Evolutionary conservation across 2,797 vertebrate genomes (phyloP).

Genomic region (Falco rusticolus): DNA sequence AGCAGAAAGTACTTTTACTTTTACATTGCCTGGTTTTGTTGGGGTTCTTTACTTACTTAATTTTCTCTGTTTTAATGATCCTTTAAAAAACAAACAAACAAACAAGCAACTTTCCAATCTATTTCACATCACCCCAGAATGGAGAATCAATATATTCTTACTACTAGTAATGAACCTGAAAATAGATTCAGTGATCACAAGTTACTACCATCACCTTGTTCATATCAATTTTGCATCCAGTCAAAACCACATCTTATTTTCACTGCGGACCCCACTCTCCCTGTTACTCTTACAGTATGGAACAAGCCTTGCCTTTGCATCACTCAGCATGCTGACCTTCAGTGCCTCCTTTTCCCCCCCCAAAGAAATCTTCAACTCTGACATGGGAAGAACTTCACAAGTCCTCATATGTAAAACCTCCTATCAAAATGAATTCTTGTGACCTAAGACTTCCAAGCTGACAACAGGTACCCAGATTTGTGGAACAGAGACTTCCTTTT

Average conservation of each 20-base stretch:
- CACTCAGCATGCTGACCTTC: neutral
- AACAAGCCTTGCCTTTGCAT: neutral
- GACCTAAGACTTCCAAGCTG: neutral
- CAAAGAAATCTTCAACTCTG: neutral
- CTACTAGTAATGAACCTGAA: neutral
- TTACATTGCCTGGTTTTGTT: neutral
- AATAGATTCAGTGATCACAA: neutral
- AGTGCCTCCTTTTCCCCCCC: accelerated
- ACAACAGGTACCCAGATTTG: neutral
- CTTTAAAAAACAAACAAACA: neutral
- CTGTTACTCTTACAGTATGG: neutral
- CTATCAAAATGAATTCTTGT: neutral
- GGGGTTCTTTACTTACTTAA: neutral
- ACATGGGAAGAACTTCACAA: neutral
- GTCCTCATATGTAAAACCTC: neutral
- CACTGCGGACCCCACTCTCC: neutral
- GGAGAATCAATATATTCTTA: neutral
- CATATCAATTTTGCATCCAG: neutral
- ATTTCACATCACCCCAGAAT: neutral
- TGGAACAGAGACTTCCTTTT: neutral
- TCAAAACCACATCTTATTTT: neutral
- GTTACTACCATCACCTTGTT: neutral
- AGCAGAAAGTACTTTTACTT: neutral
- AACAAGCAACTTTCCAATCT: neutral
- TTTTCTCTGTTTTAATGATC: neutral